Evolutionary conservation across 2,888 invertebrate genomes (phyloP).

Genomic region (Syrista parreyssii): DNA sequence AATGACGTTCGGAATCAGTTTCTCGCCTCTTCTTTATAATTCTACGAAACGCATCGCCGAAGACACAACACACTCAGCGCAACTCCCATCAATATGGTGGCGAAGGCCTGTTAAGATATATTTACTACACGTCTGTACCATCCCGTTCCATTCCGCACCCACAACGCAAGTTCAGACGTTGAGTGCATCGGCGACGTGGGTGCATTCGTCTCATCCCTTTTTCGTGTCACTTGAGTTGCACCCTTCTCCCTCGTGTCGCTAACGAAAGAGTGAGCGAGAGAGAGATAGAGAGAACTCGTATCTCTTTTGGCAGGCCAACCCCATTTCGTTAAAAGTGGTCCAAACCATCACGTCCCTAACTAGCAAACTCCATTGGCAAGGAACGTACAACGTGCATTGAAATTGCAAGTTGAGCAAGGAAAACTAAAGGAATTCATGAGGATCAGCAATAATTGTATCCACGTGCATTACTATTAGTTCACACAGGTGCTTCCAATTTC

Average conservation of each 20-base stretch:
- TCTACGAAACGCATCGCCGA: background rate
- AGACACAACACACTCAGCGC: conserved; percentile 65
- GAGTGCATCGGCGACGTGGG: conserved; percentile 59
- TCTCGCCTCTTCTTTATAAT: background rate
- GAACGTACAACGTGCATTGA: background rate
- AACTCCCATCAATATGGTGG: conserved; percentile 62
- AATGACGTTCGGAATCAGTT: background rate
- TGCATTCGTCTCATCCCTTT: conserved; percentile 50
- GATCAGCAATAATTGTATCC: background rate
- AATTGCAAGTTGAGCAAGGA: background rate
- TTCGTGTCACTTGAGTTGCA: background rate
- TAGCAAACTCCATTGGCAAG: background rate
- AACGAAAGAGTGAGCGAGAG: background rate
- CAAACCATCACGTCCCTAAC: background rate
- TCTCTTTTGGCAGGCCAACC: background rate
- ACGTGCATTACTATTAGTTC: background rate
- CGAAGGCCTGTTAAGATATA: conserved; percentile 62
- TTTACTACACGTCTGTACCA: conserved; percentile 42
- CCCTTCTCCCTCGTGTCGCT: background rate
- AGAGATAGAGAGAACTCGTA: background rate
- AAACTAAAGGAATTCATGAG: background rate
- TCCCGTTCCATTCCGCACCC: conserved; percentile 50
- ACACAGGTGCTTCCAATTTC: background rate
- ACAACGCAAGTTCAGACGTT: conserved; percentile 21
- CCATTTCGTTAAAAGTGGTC: background rate